Base-by-base conservation (phyloP, 2,888 invertebrate genomes). In the Hypsopygia costalis region DNA sequence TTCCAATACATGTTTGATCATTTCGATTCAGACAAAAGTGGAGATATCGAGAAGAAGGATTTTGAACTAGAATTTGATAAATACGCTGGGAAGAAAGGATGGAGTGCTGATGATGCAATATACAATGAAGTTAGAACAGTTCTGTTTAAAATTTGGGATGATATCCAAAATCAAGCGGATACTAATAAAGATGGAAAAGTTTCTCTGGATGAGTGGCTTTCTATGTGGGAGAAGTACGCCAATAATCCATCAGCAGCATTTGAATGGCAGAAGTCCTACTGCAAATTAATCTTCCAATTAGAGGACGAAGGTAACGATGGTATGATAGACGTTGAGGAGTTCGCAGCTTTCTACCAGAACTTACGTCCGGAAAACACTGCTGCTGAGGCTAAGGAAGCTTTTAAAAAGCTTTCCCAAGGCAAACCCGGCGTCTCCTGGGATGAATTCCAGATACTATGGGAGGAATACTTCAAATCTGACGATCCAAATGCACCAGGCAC, bases 241-340 rank as follows among this genome's bases (percentile, higher is more conserved):
- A 57, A 57, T 40, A 64, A 61, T 34, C 93, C 94, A 3, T 90
- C 91, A 38, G 90, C 91, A 32, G 93, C 93, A 25, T 90, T 93
- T 47, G 95, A 94, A 45, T 96, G 96, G 96, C 96, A 96, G 74
- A 92, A 91, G 54, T 90, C 92, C 40, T 96, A 96, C 81, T 93
- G 94, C 92, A 92, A 94, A 68, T 95, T 96, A 76, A 94, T 95
- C 91, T 97, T 96, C 73, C 93, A 95, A 57, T 87, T 96, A 45
- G 95, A 96, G 75, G 96, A 97, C 64, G 93, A 95, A 38, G 95
- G 95, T 62, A 93, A 93, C 46, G 96, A 97, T 62, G 78, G 77
- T 0, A 60, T 69, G 1, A 96, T 97, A 62, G 96, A 96, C 71
- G 92, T 92, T 47, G 91, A 92, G 25, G 97, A 97, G 74, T 97